Evolutionary conservation across 2,113 vertebrate genomes (phyloP).

Genomic region (Psilopsiagon aurifrons): DNA sequence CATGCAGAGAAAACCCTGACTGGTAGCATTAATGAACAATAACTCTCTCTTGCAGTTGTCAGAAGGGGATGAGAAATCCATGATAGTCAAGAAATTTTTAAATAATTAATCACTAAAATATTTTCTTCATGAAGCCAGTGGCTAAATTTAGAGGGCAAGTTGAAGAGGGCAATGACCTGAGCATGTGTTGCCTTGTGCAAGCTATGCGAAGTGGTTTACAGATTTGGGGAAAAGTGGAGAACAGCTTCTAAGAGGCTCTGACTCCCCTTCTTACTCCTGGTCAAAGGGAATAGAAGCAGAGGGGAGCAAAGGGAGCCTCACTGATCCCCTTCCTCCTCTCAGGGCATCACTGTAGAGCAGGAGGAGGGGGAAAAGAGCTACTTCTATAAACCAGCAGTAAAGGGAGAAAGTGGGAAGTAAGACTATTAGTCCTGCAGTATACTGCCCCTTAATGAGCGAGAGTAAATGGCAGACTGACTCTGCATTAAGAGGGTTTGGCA

Average conservation of each 20-base stretch:
- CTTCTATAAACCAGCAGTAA: conserved; percentile 1
- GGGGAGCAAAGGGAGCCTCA: not conserved
- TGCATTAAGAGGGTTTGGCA: not conserved
- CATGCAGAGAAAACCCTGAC: not conserved
- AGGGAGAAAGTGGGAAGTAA: not conserved
- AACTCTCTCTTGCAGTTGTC: not conserved
- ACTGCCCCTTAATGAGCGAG: not conserved
- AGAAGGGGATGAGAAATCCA: not conserved
- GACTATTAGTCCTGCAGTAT: not conserved
- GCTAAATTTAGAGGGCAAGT: not conserved
- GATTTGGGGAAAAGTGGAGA: not conserved
- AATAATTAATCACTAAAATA: conserved; percentile 17
- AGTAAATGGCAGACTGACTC: not conserved
- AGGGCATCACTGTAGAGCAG: not conserved
- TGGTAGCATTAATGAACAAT: not conserved
- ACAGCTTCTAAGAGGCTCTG: not conserved
- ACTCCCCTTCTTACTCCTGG: not conserved
- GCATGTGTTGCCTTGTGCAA: not conserved
- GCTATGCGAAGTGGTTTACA: not conserved
- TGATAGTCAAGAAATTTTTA: not conserved
- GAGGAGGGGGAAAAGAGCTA: not conserved
- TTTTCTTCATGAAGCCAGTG: not conserved
- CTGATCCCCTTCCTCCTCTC: not conserved
- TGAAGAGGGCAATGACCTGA: not conserved
- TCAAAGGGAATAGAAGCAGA: not conserved